A percentile compares a stretch with the other conserved stretches of the same genome.
phyloP scores from a whole-genome alignment of 2,113 vertebrate genomes.

The Sylvia atricapilla region DNA sequence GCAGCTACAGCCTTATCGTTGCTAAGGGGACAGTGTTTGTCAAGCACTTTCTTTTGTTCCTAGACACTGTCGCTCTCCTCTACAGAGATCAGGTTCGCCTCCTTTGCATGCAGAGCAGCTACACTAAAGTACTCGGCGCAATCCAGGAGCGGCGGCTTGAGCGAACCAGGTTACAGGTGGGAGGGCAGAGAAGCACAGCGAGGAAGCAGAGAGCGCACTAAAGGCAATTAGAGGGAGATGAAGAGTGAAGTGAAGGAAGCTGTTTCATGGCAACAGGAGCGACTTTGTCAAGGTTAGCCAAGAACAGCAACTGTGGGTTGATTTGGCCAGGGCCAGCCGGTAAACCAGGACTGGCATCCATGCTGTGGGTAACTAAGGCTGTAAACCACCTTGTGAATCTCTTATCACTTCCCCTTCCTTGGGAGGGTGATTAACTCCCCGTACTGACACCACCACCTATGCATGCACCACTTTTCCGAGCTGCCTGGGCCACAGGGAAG shows the following conservation, averaged over 20 bases:
- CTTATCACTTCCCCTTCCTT: neutral
- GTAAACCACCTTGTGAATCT: neutral
- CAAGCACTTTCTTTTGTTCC: neutral
- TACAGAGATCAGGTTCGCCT: neutral
- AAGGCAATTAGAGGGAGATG: neutral
- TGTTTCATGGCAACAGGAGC: slow-evolving; percentile 2
- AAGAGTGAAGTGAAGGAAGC: neutral
- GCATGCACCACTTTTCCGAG: neutral
- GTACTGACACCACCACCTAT: neutral
- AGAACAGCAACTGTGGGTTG: neutral
- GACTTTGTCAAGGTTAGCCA: neutral
- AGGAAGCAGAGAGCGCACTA: neutral
- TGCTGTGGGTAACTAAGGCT: neutral
- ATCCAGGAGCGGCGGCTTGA: neutral
- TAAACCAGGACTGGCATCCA: neutral
- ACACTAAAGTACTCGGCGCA: neutral
- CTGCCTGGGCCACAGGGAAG: neutral
- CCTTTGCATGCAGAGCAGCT: neutral
- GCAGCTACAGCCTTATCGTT: neutral
- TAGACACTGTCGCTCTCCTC: neutral
- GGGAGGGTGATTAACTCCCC: neutral
- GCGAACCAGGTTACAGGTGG: neutral
- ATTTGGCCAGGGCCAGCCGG: neutral
- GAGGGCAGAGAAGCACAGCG: neutral
- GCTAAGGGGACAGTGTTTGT: slow-evolving; percentile 32